Base-by-base conservation (phyloP, 2,797 vertebrate species). In the Vespertilio murinus region DNA sequence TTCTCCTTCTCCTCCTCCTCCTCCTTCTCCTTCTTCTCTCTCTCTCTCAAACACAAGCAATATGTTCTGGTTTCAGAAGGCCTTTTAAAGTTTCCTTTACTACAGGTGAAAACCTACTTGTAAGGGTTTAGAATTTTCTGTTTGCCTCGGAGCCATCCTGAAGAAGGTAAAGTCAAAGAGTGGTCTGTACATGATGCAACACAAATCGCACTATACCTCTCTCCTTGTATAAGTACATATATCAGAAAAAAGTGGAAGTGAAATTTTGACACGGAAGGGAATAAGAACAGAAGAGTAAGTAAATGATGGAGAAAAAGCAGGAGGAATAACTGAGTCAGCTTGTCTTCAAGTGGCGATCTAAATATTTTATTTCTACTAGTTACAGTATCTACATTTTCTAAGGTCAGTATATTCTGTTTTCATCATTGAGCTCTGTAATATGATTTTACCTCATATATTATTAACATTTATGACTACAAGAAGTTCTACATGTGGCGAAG, bases 321-420 rank as follows among this genome's bases (percentile, higher is more conserved):
- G 35, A n/a, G 25, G 82, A 79, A 80, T 20, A 71, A 71, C 2
- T 45, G 59, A 91, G 35, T 47, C 67, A 81, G 69, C 25, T 77
- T 64, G 10, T 73, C 33, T 47, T 65, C 23, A 91, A 92, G 90
- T 52, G 77, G n/a, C 59, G 45, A 25, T 64, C 45, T 28, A 20
- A 87, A 85, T 78, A 92, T 81, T 97, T 97, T 97, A 97, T 96
- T 97, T 94, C 78, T 49, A 95, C 67, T 82, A 90, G 75, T 89
- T 93, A 92, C 7, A 81, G 54, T 86, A 86, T 81, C 73, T 40
- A 75, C 23, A 82, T 92, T 94, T 96, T 81, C 59, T 65, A 88
- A 86, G 80, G 91, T 93, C 83, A 94, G 17, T 25, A 91, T 94
- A 94, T 87, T 16, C 61, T 65, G 3, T 89, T 96, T 75, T 85